These are phyloP conservation scores for Acleris cristana DNA, from an alignment of 2,888 invertebrate species.

Conservation along the genomic window DNA sequence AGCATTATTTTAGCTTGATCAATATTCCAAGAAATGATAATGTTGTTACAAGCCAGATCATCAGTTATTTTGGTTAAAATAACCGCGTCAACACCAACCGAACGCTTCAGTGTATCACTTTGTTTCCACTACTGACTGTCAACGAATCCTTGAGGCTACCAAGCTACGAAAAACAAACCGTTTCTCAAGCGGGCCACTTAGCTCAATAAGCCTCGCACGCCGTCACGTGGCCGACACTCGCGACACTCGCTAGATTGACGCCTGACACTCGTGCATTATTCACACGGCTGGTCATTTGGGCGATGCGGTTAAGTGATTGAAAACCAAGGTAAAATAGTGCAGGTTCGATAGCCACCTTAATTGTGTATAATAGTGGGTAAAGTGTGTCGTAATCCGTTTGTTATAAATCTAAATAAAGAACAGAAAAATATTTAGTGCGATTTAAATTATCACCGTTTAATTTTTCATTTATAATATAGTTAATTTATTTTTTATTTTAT, in stretches of 20 bases:
- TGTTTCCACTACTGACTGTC: neutral
- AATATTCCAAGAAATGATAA: no score
- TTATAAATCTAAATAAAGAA: no score
- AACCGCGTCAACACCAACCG: no score
- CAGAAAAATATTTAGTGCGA: no score
- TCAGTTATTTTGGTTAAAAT: no score
- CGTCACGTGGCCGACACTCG: conserved; percentile 29
- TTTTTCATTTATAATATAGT: no score
- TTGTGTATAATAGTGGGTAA: neutral
- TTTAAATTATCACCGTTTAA: no score
- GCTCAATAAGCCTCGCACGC: conserved; percentile 18
- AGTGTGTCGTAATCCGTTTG: no score
- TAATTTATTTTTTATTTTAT: no score
- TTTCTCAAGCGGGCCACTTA: conserved; percentile 12
- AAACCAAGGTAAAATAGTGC: neutral
- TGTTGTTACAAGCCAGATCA: no score
- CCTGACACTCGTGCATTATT: conserved; percentile 52
- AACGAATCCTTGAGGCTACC: neutral
- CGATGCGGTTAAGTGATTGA: conserved; percentile 42
- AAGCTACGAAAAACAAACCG: conserved; percentile 3
- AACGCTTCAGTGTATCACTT: no score
- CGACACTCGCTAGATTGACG: conserved; percentile 49
- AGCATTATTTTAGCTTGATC: no score
- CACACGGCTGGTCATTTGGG: conserved; percentile 40
- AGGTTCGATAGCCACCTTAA: neutral